Conservation (phyloP, 1,140 invertebrate species). For the Nylanderia fulva region DNA sequence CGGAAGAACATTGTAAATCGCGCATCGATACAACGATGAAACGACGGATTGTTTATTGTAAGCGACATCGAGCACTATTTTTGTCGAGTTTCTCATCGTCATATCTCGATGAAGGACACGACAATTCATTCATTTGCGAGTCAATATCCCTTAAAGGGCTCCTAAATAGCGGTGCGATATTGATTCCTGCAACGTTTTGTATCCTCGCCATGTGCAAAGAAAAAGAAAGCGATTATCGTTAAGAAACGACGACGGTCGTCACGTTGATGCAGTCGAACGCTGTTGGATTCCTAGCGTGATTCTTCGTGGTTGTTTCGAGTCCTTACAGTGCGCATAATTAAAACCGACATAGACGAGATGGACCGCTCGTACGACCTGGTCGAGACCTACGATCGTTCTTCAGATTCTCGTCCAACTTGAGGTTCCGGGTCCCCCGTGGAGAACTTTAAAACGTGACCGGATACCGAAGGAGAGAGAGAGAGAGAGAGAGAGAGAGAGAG, state of each 20-base stretch:
- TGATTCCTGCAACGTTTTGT: not conserved
- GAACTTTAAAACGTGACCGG: constrained; percentile 11
- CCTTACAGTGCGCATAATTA: not conserved
- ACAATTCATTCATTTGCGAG: not conserved
- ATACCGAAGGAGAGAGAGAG: not conserved
- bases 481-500: not conserved
- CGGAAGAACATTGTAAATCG: not conserved
- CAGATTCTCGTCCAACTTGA: constrained; percentile 30
- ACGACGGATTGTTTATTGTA: not conserved
- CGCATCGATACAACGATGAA: constrained; percentile 20
- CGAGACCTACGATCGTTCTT: constrained; percentile 31
- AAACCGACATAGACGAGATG: not conserved
- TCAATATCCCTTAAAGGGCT: not conserved
- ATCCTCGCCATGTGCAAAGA: not conserved
- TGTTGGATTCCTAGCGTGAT: constrained; percentile 28
- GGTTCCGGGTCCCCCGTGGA: constrained; percentile 40
- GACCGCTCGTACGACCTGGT: constrained; percentile 18
- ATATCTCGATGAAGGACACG: too few species aligned
- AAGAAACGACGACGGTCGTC: not conserved
- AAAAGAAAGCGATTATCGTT: not conserved
- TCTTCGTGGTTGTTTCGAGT: constrained; percentile 24
- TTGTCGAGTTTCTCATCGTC: constrained; percentile 5
- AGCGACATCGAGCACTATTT: constrained; percentile 11
- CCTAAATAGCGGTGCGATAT: not conserved
- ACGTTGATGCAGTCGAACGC: constrained; percentile 1